Percentiles rank a stretch among this genome's conserved stretches.
Evolutionary conservation across 2,888 invertebrate genomes (phyloP).

Genomic region (Cosmia trapezina): DNA sequence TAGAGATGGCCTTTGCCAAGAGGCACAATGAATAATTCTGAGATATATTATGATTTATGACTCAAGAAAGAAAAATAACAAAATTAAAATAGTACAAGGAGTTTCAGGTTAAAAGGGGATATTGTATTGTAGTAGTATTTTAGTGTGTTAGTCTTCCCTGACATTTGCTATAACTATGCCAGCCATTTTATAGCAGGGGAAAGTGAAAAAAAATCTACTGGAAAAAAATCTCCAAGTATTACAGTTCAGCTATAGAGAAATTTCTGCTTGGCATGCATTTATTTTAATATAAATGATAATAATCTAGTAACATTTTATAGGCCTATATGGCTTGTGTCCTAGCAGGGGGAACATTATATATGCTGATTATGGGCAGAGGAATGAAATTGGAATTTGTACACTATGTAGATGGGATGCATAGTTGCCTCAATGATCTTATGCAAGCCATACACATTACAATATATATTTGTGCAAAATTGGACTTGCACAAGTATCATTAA

Average conservation of each 20-base stretch:
- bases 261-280: neutral
- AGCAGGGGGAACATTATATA: neutral
- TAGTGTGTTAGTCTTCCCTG: neutral
- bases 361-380: too few relatives aligned
- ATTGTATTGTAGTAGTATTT: neutral
- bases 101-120: too few relatives aligned
- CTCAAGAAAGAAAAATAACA: too few relatives aligned
- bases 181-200: neutral
- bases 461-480: too few relatives aligned
- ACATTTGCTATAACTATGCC: neutral
- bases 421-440: neutral
- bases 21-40: too few relatives aligned
- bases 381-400: neutral
- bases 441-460: too few relatives aligned
- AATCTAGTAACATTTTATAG: neutral
- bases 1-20: too few relatives aligned
- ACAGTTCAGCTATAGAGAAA: neutral
- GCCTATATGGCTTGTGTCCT: neutral
- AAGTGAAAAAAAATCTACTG: neutral
- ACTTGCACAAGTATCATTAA: too few relatives aligned
- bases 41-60: too few relatives aligned
- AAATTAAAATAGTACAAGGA: too few relatives aligned
- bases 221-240: neutral
- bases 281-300: neutral
- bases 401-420: neutral